Base-by-base conservation (phyloP, 2,797 vertebrate species). In the Diglossa cyanea region DNA sequence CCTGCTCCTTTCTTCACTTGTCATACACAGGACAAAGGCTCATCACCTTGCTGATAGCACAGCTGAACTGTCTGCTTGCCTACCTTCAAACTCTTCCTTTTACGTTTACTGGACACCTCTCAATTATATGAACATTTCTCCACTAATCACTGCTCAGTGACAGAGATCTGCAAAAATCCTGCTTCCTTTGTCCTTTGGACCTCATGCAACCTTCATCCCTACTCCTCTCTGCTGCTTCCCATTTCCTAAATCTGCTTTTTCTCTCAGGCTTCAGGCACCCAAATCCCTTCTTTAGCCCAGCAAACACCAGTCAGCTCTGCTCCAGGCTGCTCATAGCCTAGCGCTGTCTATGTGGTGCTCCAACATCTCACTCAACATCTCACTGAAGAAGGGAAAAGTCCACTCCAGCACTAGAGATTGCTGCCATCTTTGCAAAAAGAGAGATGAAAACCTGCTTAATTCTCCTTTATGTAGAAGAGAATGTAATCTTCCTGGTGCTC, bases 321-420 rank as follows among this genome's bases (percentile, higher is more conserved):
- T 70, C 25, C 74, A 55, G 33, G 48, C 25, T 91, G 44, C 67
- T 55, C 0, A 0, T 17, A 31, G 42, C 30, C 58, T 58, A 24
- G 17, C 0, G 0, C n/a, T 37, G 7, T 79, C 31, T 58, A 75
- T 37, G 23, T 1, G 0, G 7, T 13, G 28, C 5, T 10, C 58
- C 18, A 60, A 7, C 26, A 3, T 21, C 33, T 57, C 71, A 28
- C 20, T 13, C 23, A 57, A 17, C 23, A 8, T 35, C 26, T 61
- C 79, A 28, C 25, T 15, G 40, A 73, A 61, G 40, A 77, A 40
- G 20, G 44, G 26, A 66, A 14, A 47, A 63, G 33, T 19, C 55
- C 18, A 31, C 11, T 14, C 25, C 60, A 53, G 40, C 6, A 6
- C 51, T 42, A 30, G 60, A 85, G 40, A 50, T 67, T 33, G 17